Evolutionary conservation across 2,888 invertebrate genomes (phyloP).

Genomic region (Ptychoptera albimana): DNA sequence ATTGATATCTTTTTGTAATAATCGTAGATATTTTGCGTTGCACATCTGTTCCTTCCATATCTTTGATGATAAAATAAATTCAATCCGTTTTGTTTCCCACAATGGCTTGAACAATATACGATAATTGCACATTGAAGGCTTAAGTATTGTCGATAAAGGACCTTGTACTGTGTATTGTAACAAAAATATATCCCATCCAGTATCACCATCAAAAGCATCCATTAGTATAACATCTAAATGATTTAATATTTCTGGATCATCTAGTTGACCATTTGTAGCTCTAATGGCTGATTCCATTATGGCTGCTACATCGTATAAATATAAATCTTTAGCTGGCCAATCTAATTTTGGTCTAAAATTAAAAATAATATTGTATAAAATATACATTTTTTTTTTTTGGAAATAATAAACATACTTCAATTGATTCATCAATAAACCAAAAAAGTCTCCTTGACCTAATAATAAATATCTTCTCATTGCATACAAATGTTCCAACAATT

Average conservation of each 20-base stretch:
- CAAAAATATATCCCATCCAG: constrained; percentile 24
- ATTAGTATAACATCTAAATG: constrained; percentile 70
- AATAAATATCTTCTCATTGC: constrained; percentile 82
- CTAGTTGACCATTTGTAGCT: constrained; percentile 87
- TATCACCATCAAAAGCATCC: constrained; percentile 24
- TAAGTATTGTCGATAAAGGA: constrained; percentile 29
- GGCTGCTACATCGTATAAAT: constrained; percentile 73
- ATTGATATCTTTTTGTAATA: constrained; percentile 18
- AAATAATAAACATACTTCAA: too few species aligned
- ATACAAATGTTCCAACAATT: constrained; percentile 77
- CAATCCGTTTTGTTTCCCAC: constrained; percentile 31
- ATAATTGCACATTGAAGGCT: constrained; percentile 28
- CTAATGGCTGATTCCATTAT: constrained; percentile 74
- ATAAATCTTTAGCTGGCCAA: constrained; percentile 71
- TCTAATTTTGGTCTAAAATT: constrained; percentile 62
- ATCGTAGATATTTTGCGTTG: constrained; percentile 25
- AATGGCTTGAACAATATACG: constrained; percentile 27
- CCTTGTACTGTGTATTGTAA: constrained; percentile 27
- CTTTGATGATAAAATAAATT: constrained; percentile 27
- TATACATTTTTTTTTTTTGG: too few species aligned
- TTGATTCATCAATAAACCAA: constrained; percentile 81
- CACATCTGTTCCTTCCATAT: constrained; percentile 31
- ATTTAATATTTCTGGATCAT: constrained; percentile 77
- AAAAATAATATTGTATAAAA: constrained; percentile 4
- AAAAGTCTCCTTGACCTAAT: constrained; percentile 92